Evolutionary conservation across 2,888 invertebrate genomes (phyloP).

Genomic region (Phytoseiulus persimilis): DNA sequence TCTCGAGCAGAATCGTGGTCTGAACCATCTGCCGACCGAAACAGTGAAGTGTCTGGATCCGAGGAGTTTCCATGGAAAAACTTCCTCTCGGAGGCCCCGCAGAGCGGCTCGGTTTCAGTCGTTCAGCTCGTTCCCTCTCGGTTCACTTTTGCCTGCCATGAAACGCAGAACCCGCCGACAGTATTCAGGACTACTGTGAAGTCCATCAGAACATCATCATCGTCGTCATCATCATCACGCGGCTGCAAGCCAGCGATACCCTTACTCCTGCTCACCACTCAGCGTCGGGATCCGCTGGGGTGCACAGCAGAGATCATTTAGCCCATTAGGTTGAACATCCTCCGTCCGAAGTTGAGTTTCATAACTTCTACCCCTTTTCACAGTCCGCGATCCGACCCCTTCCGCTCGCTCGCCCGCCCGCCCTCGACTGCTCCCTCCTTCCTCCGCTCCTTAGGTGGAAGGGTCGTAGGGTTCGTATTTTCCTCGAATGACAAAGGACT

Average conservation of each 20-base stretch:
- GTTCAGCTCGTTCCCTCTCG: not conserved
- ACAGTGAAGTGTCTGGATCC: not conserved
- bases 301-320: not conserved
- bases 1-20: no score
- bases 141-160: not conserved
- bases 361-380: conserved; percentile 5
- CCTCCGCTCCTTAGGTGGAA: not conserved
- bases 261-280: not conserved
- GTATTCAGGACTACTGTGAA: not conserved
- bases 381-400: not conserved
- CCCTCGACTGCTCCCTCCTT: not conserved
- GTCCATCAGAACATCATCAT: not conserved
- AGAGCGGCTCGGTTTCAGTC: not conserved
- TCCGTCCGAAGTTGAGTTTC: not conserved
- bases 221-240: not conserved
- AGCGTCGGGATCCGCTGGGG: not conserved
- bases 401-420: not conserved
- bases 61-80: not conserved
- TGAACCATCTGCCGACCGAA: no score
- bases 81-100: not conserved
- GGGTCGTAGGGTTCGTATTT: not conserved
- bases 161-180: not conserved
- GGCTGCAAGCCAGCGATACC: not conserved
- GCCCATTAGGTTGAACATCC: conserved; percentile 5
- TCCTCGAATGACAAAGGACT: conserved; percentile 27